Evolutionary conservation across 2,113 vertebrate species (phyloP).

Genomic region (Xyrauchen texanus): DNA sequence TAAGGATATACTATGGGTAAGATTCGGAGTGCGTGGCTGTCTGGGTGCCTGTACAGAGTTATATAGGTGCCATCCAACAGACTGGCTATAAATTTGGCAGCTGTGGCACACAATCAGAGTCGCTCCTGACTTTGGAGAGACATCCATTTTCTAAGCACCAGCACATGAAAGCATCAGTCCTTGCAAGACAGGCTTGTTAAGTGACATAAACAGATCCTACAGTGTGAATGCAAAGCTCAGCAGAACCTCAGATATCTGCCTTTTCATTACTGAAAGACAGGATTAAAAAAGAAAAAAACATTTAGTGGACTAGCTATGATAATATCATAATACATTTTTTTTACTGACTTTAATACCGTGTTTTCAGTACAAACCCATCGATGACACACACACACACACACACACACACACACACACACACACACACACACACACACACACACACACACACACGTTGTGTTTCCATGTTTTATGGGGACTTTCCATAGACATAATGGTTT

Average conservation of each 20-base stretch:
- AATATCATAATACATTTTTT: no score
- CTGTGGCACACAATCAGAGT: conserved; percentile 91
- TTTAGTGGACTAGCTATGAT: neutral
- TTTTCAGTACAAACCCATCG: no score
- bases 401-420: no score
- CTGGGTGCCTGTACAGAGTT: conserved; percentile 76
- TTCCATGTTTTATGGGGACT: no score
- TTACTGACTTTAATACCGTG: no score
- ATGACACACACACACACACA: no score
- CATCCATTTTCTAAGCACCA: conserved; percentile 78
- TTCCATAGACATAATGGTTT: no score
- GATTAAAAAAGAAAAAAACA: neutral
- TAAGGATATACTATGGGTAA: conserved; percentile 76
- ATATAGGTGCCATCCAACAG: conserved; percentile 79
- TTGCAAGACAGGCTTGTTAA: neutral
- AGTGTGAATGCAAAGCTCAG: conserved; percentile 13
- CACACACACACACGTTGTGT: no score
- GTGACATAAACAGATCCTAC: conserved; percentile 3
- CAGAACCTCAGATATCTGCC: conserved; percentile 12
- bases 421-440: no score
- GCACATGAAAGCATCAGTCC: conserved; percentile 7
- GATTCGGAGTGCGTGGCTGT: conserved; percentile 75
- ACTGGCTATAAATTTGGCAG: conserved; percentile 87
- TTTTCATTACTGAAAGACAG: neutral
- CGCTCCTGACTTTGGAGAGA: conserved; percentile 86